Base-by-base conservation (phyloP, 2,113 vertebrate species). In the Echinops telfairi region DNA sequence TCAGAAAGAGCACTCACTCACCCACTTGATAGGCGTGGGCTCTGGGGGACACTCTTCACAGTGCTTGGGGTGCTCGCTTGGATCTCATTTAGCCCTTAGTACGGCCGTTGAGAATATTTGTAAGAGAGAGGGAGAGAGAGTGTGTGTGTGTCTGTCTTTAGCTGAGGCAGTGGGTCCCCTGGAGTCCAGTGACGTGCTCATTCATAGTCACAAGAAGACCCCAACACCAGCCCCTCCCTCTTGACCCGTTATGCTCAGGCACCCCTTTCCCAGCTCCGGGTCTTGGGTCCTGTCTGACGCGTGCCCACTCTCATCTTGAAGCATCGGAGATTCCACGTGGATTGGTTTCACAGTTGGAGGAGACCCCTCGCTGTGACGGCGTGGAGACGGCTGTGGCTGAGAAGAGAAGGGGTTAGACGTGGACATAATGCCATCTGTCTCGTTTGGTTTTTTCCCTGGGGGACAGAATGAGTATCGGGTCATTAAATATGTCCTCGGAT, bases 261-360 rank as follows among this genome's bases (percentile, higher is more conserved):
- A 14, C 40, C 58, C 64, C 68, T n/a, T 31, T 23, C 15, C 33
- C 79, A 0, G 23, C 85, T 16, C 0, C 0, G 12, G 78, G 58
- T 83, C 71, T 23, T 29, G 23, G 31, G 53, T 0, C 40, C 15
- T 77, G 29, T 76, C 58, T 2, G 16, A 12, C 10, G 15, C 15
- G 6, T 68, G 62, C 3, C 78, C 8, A 62, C 47, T 38, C 19
- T 81, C 36, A 3, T 22, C 58, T 20, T 73, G 60, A 53, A 10
- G 23, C 75, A 11, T 47, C 53, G 47, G 29, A 16, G 19, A 16
- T 6, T 57, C 71, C 33, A n/a, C 10, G 2, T 0, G 2, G 84
- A 12, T 4, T 7, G 23, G 36, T 2, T 0, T 5, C 66, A 23
- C 16, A 19, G 0, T 20, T 25, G 22, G 1, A 11, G n/a, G 60